Conservation (phyloP, 2,113 vertebrate species). For the pig (Sus scrofa) region DNA sequence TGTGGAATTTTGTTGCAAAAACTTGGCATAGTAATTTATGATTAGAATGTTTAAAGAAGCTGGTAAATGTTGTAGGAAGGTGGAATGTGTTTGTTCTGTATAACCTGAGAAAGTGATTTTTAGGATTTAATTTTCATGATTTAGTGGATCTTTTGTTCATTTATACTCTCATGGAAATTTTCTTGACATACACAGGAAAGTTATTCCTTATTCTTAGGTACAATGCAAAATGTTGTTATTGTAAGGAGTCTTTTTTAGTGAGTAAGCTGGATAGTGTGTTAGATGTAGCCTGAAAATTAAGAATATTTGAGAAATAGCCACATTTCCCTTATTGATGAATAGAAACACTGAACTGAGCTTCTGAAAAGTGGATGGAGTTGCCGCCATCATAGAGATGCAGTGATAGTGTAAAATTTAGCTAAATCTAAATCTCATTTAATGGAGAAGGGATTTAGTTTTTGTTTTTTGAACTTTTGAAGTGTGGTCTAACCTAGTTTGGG, state of each 20-base stretch:
- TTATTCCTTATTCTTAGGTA: slow-evolving; percentile 31
- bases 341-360: slow-evolving; percentile 29
- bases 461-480: slow-evolving; percentile 12
- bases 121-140: slow-evolving; percentile 61
- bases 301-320: background rate
- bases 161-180: slow-evolving; percentile 49
- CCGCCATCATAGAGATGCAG: background rate
- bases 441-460: background rate
- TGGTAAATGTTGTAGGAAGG: slow-evolving; percentile 61
- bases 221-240: slow-evolving; percentile 30
- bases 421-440: slow-evolving; percentile 52
- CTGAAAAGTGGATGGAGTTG: slow-evolving; percentile 33
- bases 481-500: slow-evolving; percentile 53
- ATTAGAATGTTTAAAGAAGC: slow-evolving; percentile 69
- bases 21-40: slow-evolving; percentile 53
- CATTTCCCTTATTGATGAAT: background rate
- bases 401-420: slow-evolving; percentile 18
- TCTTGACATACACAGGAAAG: background rate
- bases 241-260: slow-evolving; percentile 32
- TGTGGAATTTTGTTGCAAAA: slow-evolving; percentile 66
- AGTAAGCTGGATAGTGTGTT: background rate
- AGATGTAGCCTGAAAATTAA: background rate
- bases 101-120: slow-evolving; percentile 30
- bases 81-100: slow-evolving; percentile 57
- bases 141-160: background rate